These are phyloP conservation scores for Copsychus sechellarum DNA, from an alignment of 2,113 vertebrate species.

Conservation along the genomic window DNA sequence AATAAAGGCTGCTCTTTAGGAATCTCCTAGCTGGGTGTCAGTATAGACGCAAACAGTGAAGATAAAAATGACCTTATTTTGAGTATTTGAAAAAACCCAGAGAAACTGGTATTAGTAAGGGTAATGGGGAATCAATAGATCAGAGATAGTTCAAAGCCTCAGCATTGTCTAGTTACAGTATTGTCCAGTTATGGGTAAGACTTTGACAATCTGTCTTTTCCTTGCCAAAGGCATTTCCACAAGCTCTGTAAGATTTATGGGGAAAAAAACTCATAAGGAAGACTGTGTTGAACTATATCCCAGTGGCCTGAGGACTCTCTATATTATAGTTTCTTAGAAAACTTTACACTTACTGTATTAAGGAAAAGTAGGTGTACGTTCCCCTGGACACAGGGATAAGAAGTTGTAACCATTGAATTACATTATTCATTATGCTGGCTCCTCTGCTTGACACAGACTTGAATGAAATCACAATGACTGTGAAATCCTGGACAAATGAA, in stretches of 20 bases:
- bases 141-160: neutral
- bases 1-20: neutral
- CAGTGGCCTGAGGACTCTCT: neutral
- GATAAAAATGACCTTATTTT: neutral
- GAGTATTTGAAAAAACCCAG: neutral
- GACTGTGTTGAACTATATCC: neutral
- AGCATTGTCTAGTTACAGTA: neutral
- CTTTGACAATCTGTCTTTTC: neutral
- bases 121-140: neutral
- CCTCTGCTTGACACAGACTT: neutral
- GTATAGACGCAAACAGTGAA: neutral
- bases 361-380: neutral
- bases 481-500: neutral
- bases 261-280: neutral
- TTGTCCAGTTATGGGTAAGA: neutral
- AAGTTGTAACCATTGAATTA: neutral
- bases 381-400: neutral
- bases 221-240: neutral
- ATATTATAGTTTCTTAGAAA: neutral
- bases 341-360: neutral
- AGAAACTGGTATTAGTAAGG: neutral
- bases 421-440: neutral
- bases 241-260: neutral
- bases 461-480: neutral
- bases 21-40: neutral